Evolutionary conservation across 2,888 invertebrate species (phyloP), one percentile per base, ranked within the genome.

Genomic region (Phoronis australis): DNA sequence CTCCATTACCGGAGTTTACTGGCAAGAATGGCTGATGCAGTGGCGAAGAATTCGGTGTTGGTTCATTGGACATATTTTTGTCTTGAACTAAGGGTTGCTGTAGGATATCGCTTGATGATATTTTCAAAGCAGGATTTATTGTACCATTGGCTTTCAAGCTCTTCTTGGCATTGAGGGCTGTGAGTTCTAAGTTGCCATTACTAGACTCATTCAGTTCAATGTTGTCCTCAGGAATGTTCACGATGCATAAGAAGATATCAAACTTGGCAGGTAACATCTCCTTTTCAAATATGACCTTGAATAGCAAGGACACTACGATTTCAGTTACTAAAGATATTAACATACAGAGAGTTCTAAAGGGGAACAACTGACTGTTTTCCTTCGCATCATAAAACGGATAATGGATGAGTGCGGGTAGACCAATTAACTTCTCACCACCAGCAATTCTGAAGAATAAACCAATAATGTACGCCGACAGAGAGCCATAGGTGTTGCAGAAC

Each of bases 291-390:
- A 31, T 15, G 15, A 12, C 9, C 31, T 31, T 31, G 15, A 31
- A 31, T 31, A 15, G 31, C n/a, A n/a, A 62, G 9, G 72, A 73
- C 15, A 69, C 64, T 20, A 48, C 9, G 5, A 72, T 48, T 35
- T 68, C 62, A 9, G 56, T 45, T 15, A 51, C 31, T n/a, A 71
- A 53, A 40, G 60, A 62, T 62, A 90, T 69, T 45, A 87, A 63
- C 96, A 97, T 97, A 41, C 93, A 88, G 82, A 94, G 83, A 25
- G 96, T 95, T 61, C 93, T 82, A 81, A 95, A 96, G 20, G 96
- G 96, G 79, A 97, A 97, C 69, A 88, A 81, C 79, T 96, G 96
- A 1, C 55, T 45, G 21, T 40, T 42, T 1, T 50, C 50, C 12
- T 54, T 52, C 22, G 55, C 52, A n/a, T n/a, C n/a, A 50, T 56